These are phyloP conservation scores for Eupithecia insigniata DNA, from an alignment of 2,888 invertebrate genomes.

Conservation along the genomic window DNA sequence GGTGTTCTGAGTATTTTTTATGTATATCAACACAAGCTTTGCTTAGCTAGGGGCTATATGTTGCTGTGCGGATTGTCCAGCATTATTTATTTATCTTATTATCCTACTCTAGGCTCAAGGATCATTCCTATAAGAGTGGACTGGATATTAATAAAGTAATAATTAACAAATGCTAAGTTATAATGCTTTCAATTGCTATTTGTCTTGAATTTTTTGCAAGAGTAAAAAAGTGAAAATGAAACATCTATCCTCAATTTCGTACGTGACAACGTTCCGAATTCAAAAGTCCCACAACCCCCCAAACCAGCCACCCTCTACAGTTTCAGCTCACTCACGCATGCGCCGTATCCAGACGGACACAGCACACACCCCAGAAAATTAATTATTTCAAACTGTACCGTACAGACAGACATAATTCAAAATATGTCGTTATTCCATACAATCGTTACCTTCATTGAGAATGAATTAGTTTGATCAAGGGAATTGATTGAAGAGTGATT, in stretches of 20 bases:
- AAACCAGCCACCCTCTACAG: constrained; percentile 57
- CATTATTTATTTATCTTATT: no score
- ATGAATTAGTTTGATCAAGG: constrained; percentile 1
- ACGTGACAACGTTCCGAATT: neutral
- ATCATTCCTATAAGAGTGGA: neutral
- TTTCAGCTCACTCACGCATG: constrained; percentile 72
- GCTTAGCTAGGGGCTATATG: no score
- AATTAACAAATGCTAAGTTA: no score
- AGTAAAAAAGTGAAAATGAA: neutral
- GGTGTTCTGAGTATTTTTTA: no score
- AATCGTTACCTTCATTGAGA: constrained; percentile 44
- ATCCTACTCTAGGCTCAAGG: neutral
- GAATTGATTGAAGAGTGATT: neutral
- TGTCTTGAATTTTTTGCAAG: neutral
- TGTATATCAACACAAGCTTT: no score
- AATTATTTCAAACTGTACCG: constrained; percentile 73
- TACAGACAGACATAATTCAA: constrained; percentile 48
- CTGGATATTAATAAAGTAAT: neutral
- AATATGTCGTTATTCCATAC: neutral
- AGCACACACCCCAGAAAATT: constrained; percentile 76
- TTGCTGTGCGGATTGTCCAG: no score
- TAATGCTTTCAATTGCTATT: neutral
- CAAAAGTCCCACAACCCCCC: neutral
- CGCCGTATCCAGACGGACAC: constrained; percentile 64
- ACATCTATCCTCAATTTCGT: neutral